A percentile compares a stretch with the other conserved stretches of the same genome.
phyloP scores from a whole-genome alignment of 2,113 vertebrate species.

The Forbesichthys papilliferus region DNA sequence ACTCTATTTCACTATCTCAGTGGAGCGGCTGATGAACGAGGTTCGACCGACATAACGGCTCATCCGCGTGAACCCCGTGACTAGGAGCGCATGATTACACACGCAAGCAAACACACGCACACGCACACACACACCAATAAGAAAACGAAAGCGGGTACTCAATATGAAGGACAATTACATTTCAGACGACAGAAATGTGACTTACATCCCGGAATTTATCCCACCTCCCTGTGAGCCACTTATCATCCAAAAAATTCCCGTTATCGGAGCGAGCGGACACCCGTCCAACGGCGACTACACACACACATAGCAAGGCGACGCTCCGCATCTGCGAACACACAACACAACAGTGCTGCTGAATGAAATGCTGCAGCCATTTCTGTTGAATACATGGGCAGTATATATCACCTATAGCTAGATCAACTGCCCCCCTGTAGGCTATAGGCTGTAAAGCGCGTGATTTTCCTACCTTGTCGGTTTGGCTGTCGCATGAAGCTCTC shows the following conservation, averaged over 20 bases:
- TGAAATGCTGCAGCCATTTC: constrained; percentile 29
- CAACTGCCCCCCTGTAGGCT: background rate
- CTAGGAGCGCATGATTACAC: constrained; percentile 65
- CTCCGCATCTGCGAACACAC: constrained; percentile 86
- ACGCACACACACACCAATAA: constrained; percentile 13
- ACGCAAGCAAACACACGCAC: too few relatives aligned
- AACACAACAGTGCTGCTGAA: constrained; percentile 62
- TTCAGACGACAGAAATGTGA: constrained; percentile 44
- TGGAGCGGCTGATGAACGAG: constrained; percentile 35
- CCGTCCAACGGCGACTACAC: constrained; percentile 80
- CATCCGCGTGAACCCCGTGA: constrained; percentile 40
- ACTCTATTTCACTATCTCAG: constrained; percentile 26
- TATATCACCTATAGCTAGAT: background rate
- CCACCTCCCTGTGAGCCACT: constrained; percentile 93
- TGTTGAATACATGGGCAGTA: background rate
- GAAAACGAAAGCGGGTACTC: constrained; percentile 1
- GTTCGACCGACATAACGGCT: constrained; percentile 40
- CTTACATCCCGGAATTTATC: constrained; percentile 97
- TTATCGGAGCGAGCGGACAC: constrained; percentile 83
- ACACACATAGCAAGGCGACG: constrained; percentile 83
- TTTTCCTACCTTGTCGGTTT: constrained; percentile 32
- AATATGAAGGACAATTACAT: constrained; percentile 18
- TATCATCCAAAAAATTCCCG: constrained; percentile 96
- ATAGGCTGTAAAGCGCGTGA: background rate
- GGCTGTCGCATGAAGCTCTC: constrained; percentile 69